These are phyloP conservation scores for Diogma glabrata DNA, from an alignment of 2,888 invertebrate species.

Conservation along the genomic window DNA sequence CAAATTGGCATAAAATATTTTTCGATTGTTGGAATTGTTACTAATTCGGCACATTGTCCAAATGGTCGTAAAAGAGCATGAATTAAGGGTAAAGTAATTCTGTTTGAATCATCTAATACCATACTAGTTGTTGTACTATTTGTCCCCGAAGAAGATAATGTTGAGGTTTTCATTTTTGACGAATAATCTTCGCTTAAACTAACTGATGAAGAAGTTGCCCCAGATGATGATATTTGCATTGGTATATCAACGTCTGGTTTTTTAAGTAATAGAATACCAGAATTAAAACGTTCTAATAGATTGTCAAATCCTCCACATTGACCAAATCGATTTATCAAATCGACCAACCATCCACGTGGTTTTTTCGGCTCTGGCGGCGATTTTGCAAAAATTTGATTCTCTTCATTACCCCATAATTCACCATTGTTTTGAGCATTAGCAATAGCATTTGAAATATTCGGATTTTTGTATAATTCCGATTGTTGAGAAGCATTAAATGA, in stretches of 20 bases:
- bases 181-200: slow-evolving; percentile 19
- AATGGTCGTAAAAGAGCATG: slow-evolving; percentile 79
- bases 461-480: slow-evolving; percentile 28
- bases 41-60: slow-evolving; percentile 81
- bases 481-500: slow-evolving; percentile 34
- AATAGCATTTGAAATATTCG: background rate
- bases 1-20: slow-evolving; percentile 86
- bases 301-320: slow-evolving; percentile 80
- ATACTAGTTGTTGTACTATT: slow-evolving; percentile 18
- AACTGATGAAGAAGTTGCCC: slow-evolving; percentile 16
- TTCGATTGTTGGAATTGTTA: slow-evolving; percentile 80
- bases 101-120: slow-evolving; percentile 24
- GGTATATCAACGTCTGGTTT: slow-evolving; percentile 38
- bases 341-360: slow-evolving; percentile 91
- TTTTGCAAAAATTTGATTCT: slow-evolving; percentile 50
- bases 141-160: slow-evolving; percentile 17
- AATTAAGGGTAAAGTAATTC: slow-evolving; percentile 60
- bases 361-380: slow-evolving; percentile 65
- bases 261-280: slow-evolving; percentile 49
- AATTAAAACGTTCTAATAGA: slow-evolving; percentile 70
- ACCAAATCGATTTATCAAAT: slow-evolving; percentile 90
- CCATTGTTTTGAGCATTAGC: slow-evolving; percentile 14
- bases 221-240: slow-evolving; percentile 20
- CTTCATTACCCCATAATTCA: slow-evolving; percentile 42
- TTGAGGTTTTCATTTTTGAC: slow-evolving; percentile 21